These are phyloP conservation scores for Thaumatotibia leucotreta DNA, from an alignment of 1,140 invertebrate species.

Conservation along the genomic window DNA sequence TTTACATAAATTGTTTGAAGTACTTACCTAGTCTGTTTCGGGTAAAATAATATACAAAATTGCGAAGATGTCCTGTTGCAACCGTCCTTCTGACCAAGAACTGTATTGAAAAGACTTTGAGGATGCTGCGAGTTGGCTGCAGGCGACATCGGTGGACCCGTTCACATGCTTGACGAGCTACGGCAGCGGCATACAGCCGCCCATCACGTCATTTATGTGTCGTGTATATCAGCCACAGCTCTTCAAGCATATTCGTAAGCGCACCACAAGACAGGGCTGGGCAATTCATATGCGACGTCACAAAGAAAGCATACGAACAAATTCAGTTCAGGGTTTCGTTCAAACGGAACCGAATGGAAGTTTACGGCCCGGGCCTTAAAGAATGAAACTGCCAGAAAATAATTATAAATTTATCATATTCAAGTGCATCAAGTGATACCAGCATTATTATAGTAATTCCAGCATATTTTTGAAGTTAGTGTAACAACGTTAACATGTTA, in stretches of 20 bases:
- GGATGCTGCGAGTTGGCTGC: constrained; percentile 16
- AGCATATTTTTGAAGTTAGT: background rate
- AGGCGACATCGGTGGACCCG: background rate
- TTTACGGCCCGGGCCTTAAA: background rate
- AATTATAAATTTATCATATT: constrained; percentile 11
- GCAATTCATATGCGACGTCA: background rate
- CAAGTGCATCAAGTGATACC: background rate
- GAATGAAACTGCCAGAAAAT: constrained; percentile 7
- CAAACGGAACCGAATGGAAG: background rate
- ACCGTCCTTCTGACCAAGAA: constrained; percentile 36
- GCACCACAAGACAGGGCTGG: background rate
- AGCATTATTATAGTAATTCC: background rate
- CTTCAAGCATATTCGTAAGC: background rate
- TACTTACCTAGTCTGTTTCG: background rate
- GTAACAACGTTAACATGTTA: background rate
- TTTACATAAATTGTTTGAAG: background rate
- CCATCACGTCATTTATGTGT: background rate
- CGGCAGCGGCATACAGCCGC: background rate
- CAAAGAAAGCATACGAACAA: background rate
- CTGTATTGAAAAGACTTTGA: constrained; percentile 21
- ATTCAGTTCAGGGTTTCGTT: background rate
- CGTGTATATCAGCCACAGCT: background rate
- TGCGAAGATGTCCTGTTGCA: constrained; percentile 20
- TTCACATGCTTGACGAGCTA: background rate
- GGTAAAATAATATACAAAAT: background rate